These are phyloP conservation scores for Polypterus bichir DNA, from an alignment of 2,113 vertebrate genomes.

Conservation along the genomic window DNA sequence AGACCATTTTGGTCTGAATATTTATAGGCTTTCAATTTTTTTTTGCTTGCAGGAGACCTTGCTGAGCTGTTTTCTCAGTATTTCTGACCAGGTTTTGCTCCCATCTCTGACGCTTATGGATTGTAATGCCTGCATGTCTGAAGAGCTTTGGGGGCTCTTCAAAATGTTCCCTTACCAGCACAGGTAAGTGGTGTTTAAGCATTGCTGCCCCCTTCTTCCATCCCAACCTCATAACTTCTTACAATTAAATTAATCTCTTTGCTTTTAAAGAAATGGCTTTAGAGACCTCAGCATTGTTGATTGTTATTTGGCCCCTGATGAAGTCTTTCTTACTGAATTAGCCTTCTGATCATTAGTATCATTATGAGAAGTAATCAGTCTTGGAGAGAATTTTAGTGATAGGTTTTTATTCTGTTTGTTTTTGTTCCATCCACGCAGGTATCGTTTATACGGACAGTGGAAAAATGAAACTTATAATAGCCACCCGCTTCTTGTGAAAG, in stretches of 20 bases:
- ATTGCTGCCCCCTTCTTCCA: too few species aligned
- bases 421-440: constrained; percentile 47
- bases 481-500: constrained; percentile 88
- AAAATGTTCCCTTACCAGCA: constrained; percentile 82
- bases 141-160: constrained; percentile 92
- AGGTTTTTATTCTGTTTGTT: constrained; percentile 1
- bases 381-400: not conserved
- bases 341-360: not conserved
- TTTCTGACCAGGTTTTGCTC: constrained; percentile 76
- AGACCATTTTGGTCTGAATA: constrained; percentile 8
- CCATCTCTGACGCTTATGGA: constrained; percentile 76
- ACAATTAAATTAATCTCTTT: too few species aligned
- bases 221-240: too few species aligned
- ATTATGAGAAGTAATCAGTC: too few species aligned
- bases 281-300: too few species aligned
- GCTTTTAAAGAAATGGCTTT: too few species aligned
- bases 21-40: constrained; percentile 15
- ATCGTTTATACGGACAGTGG: constrained; percentile 94
- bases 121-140: constrained; percentile 88
- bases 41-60: constrained; percentile 54
- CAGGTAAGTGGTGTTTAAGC: constrained; percentile 52
- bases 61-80: constrained; percentile 73
- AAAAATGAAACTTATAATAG: constrained; percentile 93
- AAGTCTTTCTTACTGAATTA: not conserved
- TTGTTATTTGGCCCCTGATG: not conserved